phyloP scores from a whole-genome alignment of 2,113 vertebrate species.

The Ornithorhynchus anatinus region DNA sequence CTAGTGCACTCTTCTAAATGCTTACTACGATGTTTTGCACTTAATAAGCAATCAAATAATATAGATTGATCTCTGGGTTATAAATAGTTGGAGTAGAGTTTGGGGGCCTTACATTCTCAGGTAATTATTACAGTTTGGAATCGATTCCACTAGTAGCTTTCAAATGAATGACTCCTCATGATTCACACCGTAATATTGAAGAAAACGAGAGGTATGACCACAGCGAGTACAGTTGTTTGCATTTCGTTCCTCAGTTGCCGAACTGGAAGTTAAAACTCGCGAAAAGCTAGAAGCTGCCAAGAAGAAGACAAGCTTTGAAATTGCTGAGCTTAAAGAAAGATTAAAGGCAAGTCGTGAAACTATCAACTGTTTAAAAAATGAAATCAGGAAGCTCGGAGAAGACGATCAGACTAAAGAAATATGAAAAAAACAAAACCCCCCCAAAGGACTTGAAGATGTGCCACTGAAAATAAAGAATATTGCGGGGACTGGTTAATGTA shows the following conservation, averaged over 20 bases:
- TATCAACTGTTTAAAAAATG: conserved; percentile 94
- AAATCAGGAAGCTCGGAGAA: conserved; percentile 96
- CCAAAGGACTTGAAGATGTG: conserved; percentile 8
- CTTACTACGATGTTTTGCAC: no score
- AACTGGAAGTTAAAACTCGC: conserved; percentile 92
- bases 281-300: conserved; percentile 95
- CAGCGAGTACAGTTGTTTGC: no score
- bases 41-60: no score
- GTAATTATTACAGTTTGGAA: no score
- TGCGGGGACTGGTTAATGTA: background rate
- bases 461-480: background rate
- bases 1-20: no score
- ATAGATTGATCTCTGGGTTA: no score
- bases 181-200: fast-evolving
- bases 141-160: no score
- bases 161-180: no score
- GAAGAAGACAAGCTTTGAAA: conserved; percentile 97
- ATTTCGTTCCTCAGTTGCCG: conserved; percentile 79
- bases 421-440: conserved; percentile 65
- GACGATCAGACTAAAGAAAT: conserved; percentile 95
- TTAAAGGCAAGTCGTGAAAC: conserved; percentile 97
- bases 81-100: no score
- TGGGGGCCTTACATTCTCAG: no score
- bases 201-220: background rate
- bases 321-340: conserved; percentile 94